Evolutionary conservation across 2,888 invertebrate genomes (phyloP), one percentile per base, ranked within the genome.

Genomic region (Orthosia incerta): DNA sequence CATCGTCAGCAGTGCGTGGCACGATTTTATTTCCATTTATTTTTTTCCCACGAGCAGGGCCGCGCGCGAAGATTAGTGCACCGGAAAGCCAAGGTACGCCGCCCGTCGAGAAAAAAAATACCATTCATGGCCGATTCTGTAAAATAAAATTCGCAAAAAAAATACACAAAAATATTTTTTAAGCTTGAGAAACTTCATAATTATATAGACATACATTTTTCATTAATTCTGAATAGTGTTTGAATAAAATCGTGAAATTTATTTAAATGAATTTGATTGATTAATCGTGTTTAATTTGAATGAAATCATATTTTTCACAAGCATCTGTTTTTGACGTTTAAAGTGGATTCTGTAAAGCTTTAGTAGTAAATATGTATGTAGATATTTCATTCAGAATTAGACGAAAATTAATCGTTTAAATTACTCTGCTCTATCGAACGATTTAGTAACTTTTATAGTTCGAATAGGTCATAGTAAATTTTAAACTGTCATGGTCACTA

Each of bases 1-100:
- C 87, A 85, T 81, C 82, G 78, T 68, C 86, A 87, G 51, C 86
- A 88, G 86, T 88, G 89, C 91, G 89, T 91, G 89, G 86, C 89
- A 86, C 80, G 73, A 78, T 87, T 87, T 88, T 90, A 87, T 88
- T 86, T 88, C 82, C 87, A 75, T 84, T 86, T 80, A 65, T 79
- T 87, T 88, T n/a, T 89, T 89, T 86, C 84, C 80, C 83, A 83
- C 84, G 70, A 77, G 57, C 74, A 59, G 70, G 77, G 60, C 62
- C 74, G 59, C 59, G 71, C 68, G 75, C 79, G 66, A 75, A 82
- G 85, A 78, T 79, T 86, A 84, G 77, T 88, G 81, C 84, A 83
- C 84, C 83, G 87, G 83, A 88, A 87, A 87, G 79, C 76, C 86
- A 86, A 88, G 82, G 76, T 81, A 77, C 61, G 48, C 20, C 18